Conservation (phyloP, 2,797 vertebrate species). For the Parotocinclus haroldoi region DNA sequence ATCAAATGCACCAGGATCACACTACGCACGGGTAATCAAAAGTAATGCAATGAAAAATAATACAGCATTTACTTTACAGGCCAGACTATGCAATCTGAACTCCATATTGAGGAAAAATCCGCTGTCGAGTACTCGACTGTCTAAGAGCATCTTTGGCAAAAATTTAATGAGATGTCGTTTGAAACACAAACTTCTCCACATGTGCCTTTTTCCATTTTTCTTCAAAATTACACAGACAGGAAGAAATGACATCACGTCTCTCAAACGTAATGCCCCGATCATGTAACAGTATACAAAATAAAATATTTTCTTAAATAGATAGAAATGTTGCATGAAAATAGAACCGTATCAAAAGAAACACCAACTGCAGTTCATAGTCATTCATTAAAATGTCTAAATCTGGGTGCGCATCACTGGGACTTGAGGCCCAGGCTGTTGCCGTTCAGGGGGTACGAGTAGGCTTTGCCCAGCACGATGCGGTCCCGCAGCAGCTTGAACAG, state of each 20-base stretch:
- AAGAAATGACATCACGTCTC: slow-evolving; percentile 31
- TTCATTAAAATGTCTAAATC: slow-evolving; percentile 46
- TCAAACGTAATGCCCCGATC: slow-evolving; percentile 65
- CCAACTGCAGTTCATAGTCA: slow-evolving; percentile 76
- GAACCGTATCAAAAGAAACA: slow-evolving; percentile 94
- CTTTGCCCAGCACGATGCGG: slow-evolving; percentile 94
- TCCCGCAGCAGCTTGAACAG: slow-evolving; percentile 98
- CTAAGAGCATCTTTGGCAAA: slow-evolving; percentile 55
- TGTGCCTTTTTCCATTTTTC: slow-evolving; percentile 44
- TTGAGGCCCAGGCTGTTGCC: slow-evolving; percentile 81
- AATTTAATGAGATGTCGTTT: slow-evolving; percentile 3
- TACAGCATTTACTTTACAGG: slow-evolving; percentile 43
- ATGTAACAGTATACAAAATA: slow-evolving; percentile 98
- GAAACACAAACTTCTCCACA: slow-evolving; percentile 44
- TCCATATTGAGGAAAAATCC: too few species aligned
- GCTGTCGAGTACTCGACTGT: slow-evolving; percentile 51
- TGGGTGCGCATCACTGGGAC: slow-evolving; percentile 71
- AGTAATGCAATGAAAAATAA: slow-evolving; percentile 41
- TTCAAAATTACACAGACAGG: slow-evolving; percentile 47
- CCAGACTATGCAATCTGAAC: too few species aligned
- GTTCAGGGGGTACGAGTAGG: slow-evolving; percentile 87
- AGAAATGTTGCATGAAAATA: slow-evolving; percentile 99
- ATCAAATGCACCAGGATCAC: slow-evolving; percentile 9
- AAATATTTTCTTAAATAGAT: slow-evolving; percentile 99
- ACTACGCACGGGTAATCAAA: slow-evolving; percentile 32